Evolutionary conservation across 2,888 invertebrate species (phyloP), one percentile per base, ranked within the genome.

Genomic region (Notodonta dromedarius): DNA sequence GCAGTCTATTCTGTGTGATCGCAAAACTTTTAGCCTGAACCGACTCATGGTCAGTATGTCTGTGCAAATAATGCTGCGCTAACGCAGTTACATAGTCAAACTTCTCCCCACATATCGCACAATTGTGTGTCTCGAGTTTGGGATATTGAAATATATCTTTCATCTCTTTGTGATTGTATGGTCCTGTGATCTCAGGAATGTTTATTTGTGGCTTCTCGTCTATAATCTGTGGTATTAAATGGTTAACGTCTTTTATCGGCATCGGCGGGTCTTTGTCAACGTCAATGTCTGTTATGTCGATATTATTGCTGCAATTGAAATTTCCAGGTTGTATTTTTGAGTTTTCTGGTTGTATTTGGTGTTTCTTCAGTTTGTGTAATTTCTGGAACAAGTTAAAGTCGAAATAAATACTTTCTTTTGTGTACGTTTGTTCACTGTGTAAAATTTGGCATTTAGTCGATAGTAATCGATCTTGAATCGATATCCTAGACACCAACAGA

Each of bases 301-400:
- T 53, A 13, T 87, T 88, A 53, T 77, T 80, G 56, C 76, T 83
- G 59, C 80, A 85, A 58, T 83, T 86, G 55, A 76, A 85, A 7
- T 67, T 70, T 57, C 88, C 86, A 65, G 78, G 84, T 67, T 80
- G 85, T n/a, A 71, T 61, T 69, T 85, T 85, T 0, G 69, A 44
- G 40, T 66, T 71, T 44, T 79, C 79, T 9, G 71, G 24, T 0
- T 69, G 56, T 8, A 86, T 73, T 69, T 86, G 84, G 67, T 93
- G 93, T 59, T 93, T 93, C 66, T 88, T 90, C 51, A 84, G 53
- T 74, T 88, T 91, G 69, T 93, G 93, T 46, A 85, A 58, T 84
- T 88, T 92, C 93, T 93, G 88, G 48, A 91, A 91, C 5, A 48
- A 42, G 8, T 0, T 8, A 35, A 35, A 35, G 6, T 7, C 35